Evolutionary conservation across 2,888 invertebrate species (phyloP), one percentile per base, ranked within the genome.

Genomic region (Leptopterna dolabrata): DNA sequence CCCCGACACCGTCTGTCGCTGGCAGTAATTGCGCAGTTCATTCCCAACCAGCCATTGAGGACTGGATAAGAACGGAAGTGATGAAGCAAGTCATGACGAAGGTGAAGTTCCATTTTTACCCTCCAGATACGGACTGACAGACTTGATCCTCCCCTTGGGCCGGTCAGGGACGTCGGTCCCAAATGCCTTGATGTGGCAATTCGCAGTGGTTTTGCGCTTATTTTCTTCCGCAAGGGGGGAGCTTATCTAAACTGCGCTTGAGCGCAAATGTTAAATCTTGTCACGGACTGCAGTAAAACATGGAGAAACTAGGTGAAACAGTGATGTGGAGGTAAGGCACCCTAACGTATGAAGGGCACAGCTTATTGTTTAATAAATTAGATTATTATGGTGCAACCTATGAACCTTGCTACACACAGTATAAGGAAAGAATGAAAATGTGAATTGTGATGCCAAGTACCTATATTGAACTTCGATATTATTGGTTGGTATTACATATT

Each of bases 41-140:
- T 9, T 55, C 24, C 63, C 24, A 51, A n/a, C 24, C 6, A 19
- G 63, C 63, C 63, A 11, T 63, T 27, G 63, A 63, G 27, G 27
- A 63, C 24, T 19, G 63, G 63, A 63, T 63, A 19, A 63, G 63
- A 30, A 73, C 73, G 73, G 73, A 73, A 73, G 73, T 73, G 36
- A 41, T 36, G 73, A 36, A 73, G 30, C 73, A 73, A 73, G 73
- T 73, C 73, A 45, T 78, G 27, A 45, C 45, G 78, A 78, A 78
- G 78, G 78, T 78, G 78, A 78, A 45, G 43, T 78, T 43, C 78
- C 78, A 78, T 78, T 78, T 78, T 73, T 73, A 73, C n/a, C 73
- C 73, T 73, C 73, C 73, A 73, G 16, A 36, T 41, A 41, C 73
- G 73, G 73, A 41, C 14, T 73, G 73, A 71, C 71, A 7, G 19